A percentile compares a stretch with the other conserved stretches of the same genome.
phyloP scores from a whole-genome alignment of 2,113 vertebrate species.

The Chloroceryle aenea region DNA sequence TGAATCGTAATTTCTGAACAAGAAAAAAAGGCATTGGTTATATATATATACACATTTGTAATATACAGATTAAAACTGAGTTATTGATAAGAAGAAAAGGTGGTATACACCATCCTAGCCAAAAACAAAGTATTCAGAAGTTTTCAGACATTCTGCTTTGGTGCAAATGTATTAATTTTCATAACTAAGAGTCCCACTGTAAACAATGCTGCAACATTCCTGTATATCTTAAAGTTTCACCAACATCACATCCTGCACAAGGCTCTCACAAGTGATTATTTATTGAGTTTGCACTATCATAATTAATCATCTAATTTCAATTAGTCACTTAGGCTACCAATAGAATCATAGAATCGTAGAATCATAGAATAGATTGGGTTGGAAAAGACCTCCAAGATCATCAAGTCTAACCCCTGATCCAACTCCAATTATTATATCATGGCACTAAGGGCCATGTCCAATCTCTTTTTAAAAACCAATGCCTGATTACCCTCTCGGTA shows the following conservation, averaged over 20 bases:
- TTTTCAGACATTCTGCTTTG: not conserved
- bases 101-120: not conserved
- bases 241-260: not conserved
- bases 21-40: fast-evolving
- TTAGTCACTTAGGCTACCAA: not conserved
- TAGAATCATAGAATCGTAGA: too few species aligned
- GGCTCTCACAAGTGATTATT: not conserved
- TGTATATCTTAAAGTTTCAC: not conserved
- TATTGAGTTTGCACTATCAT: not conserved
- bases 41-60: not conserved
- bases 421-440: too few species aligned
- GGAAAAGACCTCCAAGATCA: too few species aligned
- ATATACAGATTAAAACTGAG: too few species aligned
- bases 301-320: not conserved
- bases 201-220: not conserved
- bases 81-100: not conserved
- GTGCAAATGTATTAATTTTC: not conserved
- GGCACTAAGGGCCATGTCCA: too few species aligned
- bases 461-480: too few species aligned
- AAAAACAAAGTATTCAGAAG: not conserved
- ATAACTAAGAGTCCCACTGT: not conserved
- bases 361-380: too few species aligned
- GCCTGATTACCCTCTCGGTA: too few species aligned
- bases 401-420: too few species aligned
- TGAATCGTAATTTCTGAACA: not conserved